Evolutionary conservation across 1,140 invertebrate species (phyloP), one percentile per base, ranked within the genome.

Genomic region (Drosophila setifemur): DNA sequence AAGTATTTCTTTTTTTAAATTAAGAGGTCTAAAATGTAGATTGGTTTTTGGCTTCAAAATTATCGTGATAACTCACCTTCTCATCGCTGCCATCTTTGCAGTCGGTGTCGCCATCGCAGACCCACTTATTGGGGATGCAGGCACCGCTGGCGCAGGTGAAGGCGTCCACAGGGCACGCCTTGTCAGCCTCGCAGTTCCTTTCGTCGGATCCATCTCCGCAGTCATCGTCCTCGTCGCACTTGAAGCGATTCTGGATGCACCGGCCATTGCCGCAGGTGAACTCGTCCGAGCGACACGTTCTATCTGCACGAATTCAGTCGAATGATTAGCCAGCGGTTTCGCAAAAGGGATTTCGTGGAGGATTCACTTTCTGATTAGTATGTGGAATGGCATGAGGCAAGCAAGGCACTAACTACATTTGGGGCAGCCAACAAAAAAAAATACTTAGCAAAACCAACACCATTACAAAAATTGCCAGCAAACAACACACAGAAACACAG

Each of bases 211-310:
- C 93, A 79, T 97, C 96, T 1, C 94, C 94, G 73, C 97, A 98
- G 87, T 98, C 97, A 67, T 96, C 93, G 74, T 97, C 95, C 7
- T 93, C 92, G 90, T 98, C 97, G 88, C 97, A 98, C 4, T 94
- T 93, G 96, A 96, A 98, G 26, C 93, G 91, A 50, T 94, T 93
- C 74, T 96, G 96, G 57, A 98, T 97, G 89, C 97, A 98, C 54
- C 95, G 94, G n/a, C 96, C 96, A 81, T 97, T 96, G 25, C 92
- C 93, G 90, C 97, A 98, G 1, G 96, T 96, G 89, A 97, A 98
- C 89, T 98, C 96, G 83, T 97, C 96, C 6, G 95, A 93, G 44
- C 96, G 93, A 90, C 96, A 97, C 2, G 95, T 96, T 78, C 95
- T 94, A 92, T 96, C 96, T 96, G 53, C 23, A 47, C 25, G 12